phyloP scores from a whole-genome alignment of 1,140 invertebrate genomes.

The Drosophila pallidifrons region DNA sequence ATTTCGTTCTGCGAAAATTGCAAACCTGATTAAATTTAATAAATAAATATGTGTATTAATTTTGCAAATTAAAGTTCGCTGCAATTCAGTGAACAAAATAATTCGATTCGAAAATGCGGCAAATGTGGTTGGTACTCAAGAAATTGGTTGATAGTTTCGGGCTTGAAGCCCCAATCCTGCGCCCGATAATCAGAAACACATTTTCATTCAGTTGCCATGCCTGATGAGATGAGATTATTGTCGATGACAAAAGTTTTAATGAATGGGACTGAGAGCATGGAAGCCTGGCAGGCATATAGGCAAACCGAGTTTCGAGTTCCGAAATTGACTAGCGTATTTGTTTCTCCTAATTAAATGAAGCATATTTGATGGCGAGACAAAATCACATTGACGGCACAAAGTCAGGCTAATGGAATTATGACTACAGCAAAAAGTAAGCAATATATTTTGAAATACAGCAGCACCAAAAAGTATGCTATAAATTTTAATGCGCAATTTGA shows the following conservation, averaged over 20 bases:
- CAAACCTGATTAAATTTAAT: background rate
- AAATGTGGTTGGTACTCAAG: background rate
- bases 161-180: background rate
- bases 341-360: background rate
- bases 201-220: slow-evolving; percentile 10
- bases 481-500: too few relatives aligned
- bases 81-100: background rate
- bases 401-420: background rate
- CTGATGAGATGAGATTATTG: slow-evolving; percentile 10
- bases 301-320: background rate
- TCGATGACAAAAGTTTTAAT: background rate
- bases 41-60: slow-evolving; percentile 13
- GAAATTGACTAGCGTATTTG: background rate
- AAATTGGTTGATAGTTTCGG: background rate
- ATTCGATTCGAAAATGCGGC: slow-evolving; percentile 18
- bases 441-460: background rate
- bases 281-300: background rate
- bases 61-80: background rate
- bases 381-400: background rate
- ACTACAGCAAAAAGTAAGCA: background rate
- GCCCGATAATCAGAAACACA: slow-evolving; percentile 1
- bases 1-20: background rate
- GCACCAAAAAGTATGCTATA: background rate
- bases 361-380: background rate
- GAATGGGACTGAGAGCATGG: background rate